Evolutionary conservation across 2,113 vertebrate species (phyloP).

Genomic region (Anthoscopus minutus): DNA sequence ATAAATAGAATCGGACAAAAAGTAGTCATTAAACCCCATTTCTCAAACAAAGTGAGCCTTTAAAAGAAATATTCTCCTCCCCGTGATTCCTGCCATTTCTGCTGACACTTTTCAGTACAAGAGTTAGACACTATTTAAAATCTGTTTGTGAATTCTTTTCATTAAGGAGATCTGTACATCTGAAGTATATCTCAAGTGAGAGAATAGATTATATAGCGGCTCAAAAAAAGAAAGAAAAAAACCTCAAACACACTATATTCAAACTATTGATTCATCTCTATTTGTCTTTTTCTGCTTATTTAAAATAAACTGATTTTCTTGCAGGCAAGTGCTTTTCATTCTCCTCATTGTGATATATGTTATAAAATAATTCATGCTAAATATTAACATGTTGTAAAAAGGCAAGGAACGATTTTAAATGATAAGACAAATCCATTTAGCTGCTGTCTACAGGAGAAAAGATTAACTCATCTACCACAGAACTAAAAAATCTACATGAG

Average conservation of each 20-base stretch:
- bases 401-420: too few species aligned
- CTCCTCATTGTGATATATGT: too few species aligned
- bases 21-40: not conserved
- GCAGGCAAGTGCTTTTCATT: not conserved
- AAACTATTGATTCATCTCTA: not conserved
- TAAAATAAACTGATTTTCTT: not conserved
- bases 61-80: not conserved
- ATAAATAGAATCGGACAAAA: constrained; percentile 16
- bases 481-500: too few species aligned
- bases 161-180: not conserved
- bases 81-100: not conserved
- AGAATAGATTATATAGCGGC: not conserved
- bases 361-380: too few species aligned
- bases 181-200: not conserved
- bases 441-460: too few species aligned
- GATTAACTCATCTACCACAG: too few species aligned
- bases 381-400: too few species aligned
- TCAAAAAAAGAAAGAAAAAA: not conserved
- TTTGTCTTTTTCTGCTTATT: not conserved
- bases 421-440: too few species aligned
- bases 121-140: not conserved
- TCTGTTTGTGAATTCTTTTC: not conserved
- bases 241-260: not conserved
- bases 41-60: not conserved
- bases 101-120: not conserved